Evolutionary conservation across 2,113 vertebrate species (phyloP).

Genomic region (Lasiurus borealis): DNA sequence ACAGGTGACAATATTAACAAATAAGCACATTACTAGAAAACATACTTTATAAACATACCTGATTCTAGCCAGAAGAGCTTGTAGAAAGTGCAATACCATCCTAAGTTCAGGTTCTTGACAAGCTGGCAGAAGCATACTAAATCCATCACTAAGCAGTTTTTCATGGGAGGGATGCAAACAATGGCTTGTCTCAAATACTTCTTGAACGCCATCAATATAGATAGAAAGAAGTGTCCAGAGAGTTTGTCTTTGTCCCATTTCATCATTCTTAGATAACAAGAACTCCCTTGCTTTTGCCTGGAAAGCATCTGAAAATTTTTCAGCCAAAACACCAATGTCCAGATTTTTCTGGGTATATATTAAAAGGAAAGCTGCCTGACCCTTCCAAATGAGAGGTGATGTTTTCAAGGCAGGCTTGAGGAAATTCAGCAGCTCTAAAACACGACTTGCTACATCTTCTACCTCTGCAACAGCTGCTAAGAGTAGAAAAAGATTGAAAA

Average conservation of each 20-base stretch:
- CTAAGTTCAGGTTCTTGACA: conserved; percentile 93
- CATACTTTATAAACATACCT: conserved; percentile 91
- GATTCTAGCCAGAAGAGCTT: conserved; percentile 92
- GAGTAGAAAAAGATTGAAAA: conserved; percentile 94
- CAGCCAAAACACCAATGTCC: conserved; percentile 91
- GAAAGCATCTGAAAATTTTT: conserved; percentile 91
- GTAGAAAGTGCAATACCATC: conserved; percentile 92
- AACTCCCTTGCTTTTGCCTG: conserved; percentile 94
- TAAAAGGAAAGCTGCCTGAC: conserved; percentile 93
- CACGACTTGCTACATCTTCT: conserved; percentile 92
- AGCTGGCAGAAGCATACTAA: conserved; percentile 94
- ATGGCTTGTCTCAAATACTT: conserved; percentile 95
- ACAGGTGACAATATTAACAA: background rate
- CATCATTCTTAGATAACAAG: conserved; percentile 93
- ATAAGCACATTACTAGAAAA: conserved; percentile 30
- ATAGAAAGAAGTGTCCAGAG: conserved; percentile 94
- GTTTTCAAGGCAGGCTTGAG: conserved; percentile 86
- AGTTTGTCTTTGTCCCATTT: conserved; percentile 89
- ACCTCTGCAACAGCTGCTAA: conserved; percentile 91
- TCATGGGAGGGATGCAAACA: conserved; percentile 93
- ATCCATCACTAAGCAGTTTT: conserved; percentile 95
- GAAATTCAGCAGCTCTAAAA: conserved; percentile 91
- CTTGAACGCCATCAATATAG: conserved; percentile 95
- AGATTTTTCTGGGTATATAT: conserved; percentile 94
- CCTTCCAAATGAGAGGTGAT: conserved; percentile 93